These are phyloP conservation scores for Mohoua ochrocephala DNA, from an alignment of 2,113 vertebrate genomes.

Conservation along the genomic window DNA sequence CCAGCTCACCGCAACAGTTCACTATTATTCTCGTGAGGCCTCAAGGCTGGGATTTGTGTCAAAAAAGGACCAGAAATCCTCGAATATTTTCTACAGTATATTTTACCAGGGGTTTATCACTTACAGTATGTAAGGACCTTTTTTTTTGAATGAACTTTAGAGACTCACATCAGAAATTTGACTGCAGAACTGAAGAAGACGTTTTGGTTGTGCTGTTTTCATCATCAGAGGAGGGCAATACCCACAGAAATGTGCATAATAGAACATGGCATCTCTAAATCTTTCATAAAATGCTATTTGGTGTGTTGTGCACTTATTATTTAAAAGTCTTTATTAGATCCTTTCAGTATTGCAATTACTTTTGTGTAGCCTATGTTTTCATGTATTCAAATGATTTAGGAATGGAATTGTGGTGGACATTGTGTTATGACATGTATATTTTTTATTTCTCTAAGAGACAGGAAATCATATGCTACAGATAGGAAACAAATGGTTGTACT, in stretches of 20 bases:
- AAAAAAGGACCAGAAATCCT: background rate
- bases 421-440: background rate
- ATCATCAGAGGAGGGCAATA: background rate
- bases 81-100: background rate
- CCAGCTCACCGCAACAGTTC: no score
- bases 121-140: background rate
- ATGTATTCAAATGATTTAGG: background rate
- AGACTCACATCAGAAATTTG: background rate
- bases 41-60: background rate
- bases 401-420: background rate
- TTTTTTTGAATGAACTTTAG: background rate
- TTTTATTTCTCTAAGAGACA: background rate
- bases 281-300: background rate
- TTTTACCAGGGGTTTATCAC: background rate
- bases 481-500: background rate
- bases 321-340: background rate
- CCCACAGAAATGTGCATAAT: background rate
- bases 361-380: background rate
- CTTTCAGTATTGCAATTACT: background rate
- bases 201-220: background rate
- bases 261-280: background rate
- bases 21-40: background rate
- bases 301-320: background rate
- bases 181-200: background rate
- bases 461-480: background rate